Base-by-base conservation (phyloP, 2,888 invertebrate genomes). In the Caprella mutica region DNA sequence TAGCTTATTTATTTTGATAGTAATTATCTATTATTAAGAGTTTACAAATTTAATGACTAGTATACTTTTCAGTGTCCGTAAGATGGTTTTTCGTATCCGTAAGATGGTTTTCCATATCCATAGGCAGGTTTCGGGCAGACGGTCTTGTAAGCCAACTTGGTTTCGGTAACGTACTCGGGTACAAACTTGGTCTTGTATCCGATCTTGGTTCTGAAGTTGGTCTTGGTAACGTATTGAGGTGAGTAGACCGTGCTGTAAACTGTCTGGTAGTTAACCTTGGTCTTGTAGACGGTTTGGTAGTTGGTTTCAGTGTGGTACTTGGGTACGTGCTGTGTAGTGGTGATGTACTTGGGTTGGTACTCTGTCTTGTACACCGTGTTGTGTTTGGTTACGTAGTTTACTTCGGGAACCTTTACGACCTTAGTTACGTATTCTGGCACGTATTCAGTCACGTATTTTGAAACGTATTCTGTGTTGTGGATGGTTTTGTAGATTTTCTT, bases 311-410 rank as follows among this genome's bases (percentile, higher is more conserved):
- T 63, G 44, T 59, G n/a, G 59, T 62, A 62, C 27, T 56, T 56
- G 12, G 58, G 52, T 8, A 58, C 58, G 44, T 61, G 58, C 27
- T 61, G 43, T 19, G 58, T 51, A 21, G 48, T 33, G 23, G 61
- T 58, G 43, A 61, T 52, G 58, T 61, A 61, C 51, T 62, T 42
- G 23, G 62, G 55, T 21, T 58, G 46, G 54, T 62, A 62, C 38
- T 50, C 48, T 19, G 62, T 50, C 30, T 56, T 35, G 48, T 63
- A 63, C 40, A 55, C 29, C 12, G 55, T 57, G 21, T 56, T 30
- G 50, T 56, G 53, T n/a, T 56, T 35, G n/a, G 59, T 60, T 27
- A 53, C 43, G 51, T 56, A 53, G 14, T 56, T 39, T 4, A 56
- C 27, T 23, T 57, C 38, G 19, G 54, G 40, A 5, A 53, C 33